Evolutionary conservation across 1,140 invertebrate genomes (phyloP), one percentile per base, ranked within the genome.

Genomic region (Macrobrachium rosenbergii): DNA sequence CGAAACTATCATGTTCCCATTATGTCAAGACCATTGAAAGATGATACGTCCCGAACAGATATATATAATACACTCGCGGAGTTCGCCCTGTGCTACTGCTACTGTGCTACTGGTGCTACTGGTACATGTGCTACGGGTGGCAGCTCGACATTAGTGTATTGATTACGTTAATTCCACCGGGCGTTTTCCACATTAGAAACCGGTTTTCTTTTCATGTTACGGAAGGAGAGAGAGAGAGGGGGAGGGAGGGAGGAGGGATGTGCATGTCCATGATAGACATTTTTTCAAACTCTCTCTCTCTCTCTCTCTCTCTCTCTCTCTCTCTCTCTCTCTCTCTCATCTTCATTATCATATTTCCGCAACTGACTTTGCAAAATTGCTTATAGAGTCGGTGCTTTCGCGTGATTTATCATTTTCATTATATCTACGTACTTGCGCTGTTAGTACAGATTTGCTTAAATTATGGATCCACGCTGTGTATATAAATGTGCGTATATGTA

Each of bases 21-120:
- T 84, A 84, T 78, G 83, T 84, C 83, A 84, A 78, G 45, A 77
- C 60, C 76, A 28, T 73, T n/a, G 83, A 78, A 84, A 84, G 83
- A 84, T 78, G 83, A 84, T 78, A 77, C 64, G 62, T 64, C 21
- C 7, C 8, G 23, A 59, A n/a, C 28, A 17, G 69, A n/a, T 77
- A 77, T 75, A 84, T 37, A 23, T 28, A 43, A 72, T 23, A 72
- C 69, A n/a, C 62, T 64, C 52, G 17, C 69, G 19, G 23, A 84
- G 75, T 64, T 84, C 77, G 45, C 69, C 83, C 78, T 60, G 52
- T 84, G 52, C 52, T 12, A 5, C 12, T 52, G 12, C 52, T 12
- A 5, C 52, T 52, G 52, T 37, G 28, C 28, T 37, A 37, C 28
- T 37, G 28, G 28, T 37, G 28, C 3, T 37, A 37, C 28, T 37